These are phyloP conservation scores for Hyppa rectilinea DNA, from an alignment of 2,888 invertebrate species.

Conservation along the genomic window DNA sequence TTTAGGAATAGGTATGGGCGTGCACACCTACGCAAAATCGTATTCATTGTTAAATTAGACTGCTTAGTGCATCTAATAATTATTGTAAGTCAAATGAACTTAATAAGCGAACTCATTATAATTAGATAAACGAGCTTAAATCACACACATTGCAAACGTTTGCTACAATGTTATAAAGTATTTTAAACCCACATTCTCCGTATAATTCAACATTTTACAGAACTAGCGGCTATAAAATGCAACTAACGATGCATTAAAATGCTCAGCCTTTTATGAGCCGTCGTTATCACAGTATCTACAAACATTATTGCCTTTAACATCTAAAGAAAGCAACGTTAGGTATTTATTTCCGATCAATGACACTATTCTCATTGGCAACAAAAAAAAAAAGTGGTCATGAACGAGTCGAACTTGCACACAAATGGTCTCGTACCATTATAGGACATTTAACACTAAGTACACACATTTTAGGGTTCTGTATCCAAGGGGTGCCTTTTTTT, in stretches of 20 bases:
- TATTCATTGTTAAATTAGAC: slow-evolving; percentile 1
- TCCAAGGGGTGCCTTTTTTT: no score
- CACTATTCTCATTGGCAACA: slow-evolving; percentile 59
- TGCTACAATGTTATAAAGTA: slow-evolving; percentile 37
- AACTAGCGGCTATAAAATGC: slow-evolving; percentile 63
- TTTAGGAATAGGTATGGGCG: no score
- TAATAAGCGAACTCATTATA: slow-evolving; percentile 27
- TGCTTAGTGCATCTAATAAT: slow-evolving; percentile 2
- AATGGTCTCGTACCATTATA: neutral
- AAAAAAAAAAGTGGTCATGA: slow-evolving; percentile 45
- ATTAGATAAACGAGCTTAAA: slow-evolving; percentile 19
- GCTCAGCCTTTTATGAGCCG: slow-evolving; percentile 62
- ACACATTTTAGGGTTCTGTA: no score
- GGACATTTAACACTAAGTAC: neutral
- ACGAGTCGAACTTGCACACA: neutral
- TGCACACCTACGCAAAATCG: neutral
- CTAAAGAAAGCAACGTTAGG: slow-evolving; percentile 47
- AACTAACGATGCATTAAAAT: slow-evolving; percentile 65
- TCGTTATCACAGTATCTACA: slow-evolving; percentile 66
- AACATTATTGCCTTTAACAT: slow-evolving; percentile 54
- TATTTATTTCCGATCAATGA: slow-evolving; percentile 53
- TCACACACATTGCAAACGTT: slow-evolving; percentile 9
- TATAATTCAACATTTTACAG: slow-evolving; percentile 54
- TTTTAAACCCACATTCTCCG: slow-evolving; percentile 32
- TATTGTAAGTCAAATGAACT: slow-evolving; percentile 22